phyloP scores from a whole-genome alignment of 1,140 invertebrate species.

The Coptotermes formosanus region DNA sequence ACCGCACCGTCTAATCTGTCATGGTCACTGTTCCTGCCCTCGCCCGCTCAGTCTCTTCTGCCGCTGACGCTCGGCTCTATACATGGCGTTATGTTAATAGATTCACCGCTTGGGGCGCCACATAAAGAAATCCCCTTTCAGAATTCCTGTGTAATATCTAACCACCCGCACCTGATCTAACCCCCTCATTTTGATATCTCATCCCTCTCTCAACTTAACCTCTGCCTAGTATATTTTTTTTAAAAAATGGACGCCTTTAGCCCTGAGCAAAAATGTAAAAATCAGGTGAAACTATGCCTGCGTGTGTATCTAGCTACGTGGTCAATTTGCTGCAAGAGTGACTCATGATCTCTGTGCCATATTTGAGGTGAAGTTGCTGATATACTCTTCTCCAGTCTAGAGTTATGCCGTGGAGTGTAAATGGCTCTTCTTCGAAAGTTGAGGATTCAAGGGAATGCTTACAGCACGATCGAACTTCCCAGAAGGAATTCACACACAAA shows the following conservation, averaged over 20 bases:
- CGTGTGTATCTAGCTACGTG: neutral
- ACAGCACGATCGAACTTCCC: no score
- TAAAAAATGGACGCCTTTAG: conserved; percentile 5
- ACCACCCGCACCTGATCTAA: conserved; percentile 10
- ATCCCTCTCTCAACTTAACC: neutral
- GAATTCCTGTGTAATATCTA: conserved; percentile 13
- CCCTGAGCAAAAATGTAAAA: conserved; percentile 16
- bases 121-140: neutral
- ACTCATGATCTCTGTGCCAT: neutral
- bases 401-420: no score
- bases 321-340: neutral
- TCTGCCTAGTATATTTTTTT: conserved; percentile 11
- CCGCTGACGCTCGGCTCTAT: neutral
- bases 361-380: no score
- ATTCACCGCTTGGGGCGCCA: neutral
- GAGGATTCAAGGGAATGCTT: no score
- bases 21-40: neutral
- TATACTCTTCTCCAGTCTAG: no score
- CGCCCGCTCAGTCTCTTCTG: neutral
- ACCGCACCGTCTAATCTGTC: no score
- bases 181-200: conserved; percentile 15
- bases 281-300: neutral
- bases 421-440: no score
- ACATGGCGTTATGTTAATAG: neutral
- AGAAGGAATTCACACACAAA: no score